These are phyloP conservation scores for Globodera ellingtonae DNA, from an alignment of 1,140 invertebrate species.

Conservation along the genomic window DNA sequence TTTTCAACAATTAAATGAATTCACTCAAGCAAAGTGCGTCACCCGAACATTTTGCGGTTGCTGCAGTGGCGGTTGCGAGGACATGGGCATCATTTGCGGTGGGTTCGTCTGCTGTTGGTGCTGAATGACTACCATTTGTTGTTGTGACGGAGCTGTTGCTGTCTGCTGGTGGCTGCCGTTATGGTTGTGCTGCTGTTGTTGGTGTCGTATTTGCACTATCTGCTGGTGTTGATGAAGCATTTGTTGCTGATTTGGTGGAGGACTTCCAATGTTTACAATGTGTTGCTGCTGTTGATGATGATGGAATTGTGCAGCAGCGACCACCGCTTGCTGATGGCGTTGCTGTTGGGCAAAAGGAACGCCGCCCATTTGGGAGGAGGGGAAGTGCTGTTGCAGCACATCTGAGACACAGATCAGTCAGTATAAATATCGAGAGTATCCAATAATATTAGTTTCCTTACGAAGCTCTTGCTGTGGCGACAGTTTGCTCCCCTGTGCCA, in stretches of 20 bases:
- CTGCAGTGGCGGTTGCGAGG: not conserved
- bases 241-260: conserved; percentile 9
- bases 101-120: not conserved
- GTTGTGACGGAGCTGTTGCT: not conserved
- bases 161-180: conserved; percentile 1
- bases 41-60: not conserved
- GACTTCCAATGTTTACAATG: not conserved
- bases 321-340: not conserved
- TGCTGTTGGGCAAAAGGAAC: not conserved
- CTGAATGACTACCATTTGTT: not conserved
- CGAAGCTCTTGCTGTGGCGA: conserved; percentile 15
- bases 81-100: conserved; percentile 8
- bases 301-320: not conserved
- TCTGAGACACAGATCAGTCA: not conserved
- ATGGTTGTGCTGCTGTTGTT: conserved; percentile 3
- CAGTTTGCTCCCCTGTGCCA: not conserved
- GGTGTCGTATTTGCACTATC: not conserved
- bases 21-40: not conserved
- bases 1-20: not conserved
- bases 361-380: not conserved
- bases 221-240: not conserved
- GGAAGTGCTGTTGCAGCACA: conserved; percentile 8
- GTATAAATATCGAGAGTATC: not conserved
- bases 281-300: not conserved
- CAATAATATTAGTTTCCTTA: not conserved